These are phyloP conservation scores for Apostichopus parvimensis DNA, from an alignment of 35 echinoderm and acorn worm genomes.

Conservation along the genomic window DNA sequence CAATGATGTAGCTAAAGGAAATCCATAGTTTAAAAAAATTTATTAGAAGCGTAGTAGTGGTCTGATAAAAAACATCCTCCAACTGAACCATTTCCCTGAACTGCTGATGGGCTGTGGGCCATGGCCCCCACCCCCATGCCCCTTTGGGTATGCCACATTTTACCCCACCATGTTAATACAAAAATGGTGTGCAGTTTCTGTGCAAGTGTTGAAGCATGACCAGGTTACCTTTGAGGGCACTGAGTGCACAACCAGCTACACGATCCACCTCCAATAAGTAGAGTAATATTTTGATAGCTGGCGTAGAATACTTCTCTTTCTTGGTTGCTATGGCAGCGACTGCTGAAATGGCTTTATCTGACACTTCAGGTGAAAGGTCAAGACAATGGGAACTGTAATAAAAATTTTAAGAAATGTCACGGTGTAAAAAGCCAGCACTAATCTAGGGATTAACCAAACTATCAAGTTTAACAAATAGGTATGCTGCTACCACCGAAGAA, in stretches of 20 bases:
- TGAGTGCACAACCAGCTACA: conserved; percentile 1
- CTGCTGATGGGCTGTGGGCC: neutral
- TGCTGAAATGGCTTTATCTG: conserved; percentile 8
- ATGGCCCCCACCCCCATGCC: too few species aligned
- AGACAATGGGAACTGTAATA: conserved; percentile 36
- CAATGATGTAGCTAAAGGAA: too few species aligned
- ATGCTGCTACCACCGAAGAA: too few species aligned
- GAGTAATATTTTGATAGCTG: conserved; percentile 14
- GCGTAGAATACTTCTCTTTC: neutral
- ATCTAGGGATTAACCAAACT: too few species aligned
- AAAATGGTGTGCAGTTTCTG: too few species aligned
- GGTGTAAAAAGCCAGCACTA: neutral
- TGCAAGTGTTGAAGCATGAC: too few species aligned
- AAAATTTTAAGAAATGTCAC: neutral
- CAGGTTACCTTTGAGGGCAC: conserved; percentile 26
- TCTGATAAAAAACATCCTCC: too few species aligned
- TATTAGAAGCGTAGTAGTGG: too few species aligned
- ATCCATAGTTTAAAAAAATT: too few species aligned
- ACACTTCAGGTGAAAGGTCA: conserved; percentile 27
- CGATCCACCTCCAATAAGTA: conserved; percentile 27
- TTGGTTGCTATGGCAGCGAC: conserved; percentile 14
- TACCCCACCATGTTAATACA: too few species aligned
- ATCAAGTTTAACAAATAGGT: too few species aligned
- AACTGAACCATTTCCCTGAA: neutral
- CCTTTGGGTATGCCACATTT: too few species aligned